These are phyloP conservation scores for Phortica okadai DNA, from an alignment of 2,888 invertebrate genomes.

Conservation along the genomic window DNA sequence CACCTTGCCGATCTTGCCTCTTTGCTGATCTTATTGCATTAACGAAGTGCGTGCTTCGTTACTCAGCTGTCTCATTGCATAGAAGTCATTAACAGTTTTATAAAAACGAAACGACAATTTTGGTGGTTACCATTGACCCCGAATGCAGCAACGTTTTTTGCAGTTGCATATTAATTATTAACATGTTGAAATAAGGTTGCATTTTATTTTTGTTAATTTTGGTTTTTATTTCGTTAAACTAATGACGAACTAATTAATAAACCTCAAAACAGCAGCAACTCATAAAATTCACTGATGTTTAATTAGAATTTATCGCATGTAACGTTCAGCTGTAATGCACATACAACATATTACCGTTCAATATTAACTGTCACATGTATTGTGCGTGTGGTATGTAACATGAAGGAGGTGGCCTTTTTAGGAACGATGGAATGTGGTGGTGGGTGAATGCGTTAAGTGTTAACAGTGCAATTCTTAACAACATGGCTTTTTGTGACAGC, in stretches of 20 bases:
- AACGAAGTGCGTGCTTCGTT: not conserved
- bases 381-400: no score
- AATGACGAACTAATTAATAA: not conserved
- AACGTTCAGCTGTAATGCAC: no score
- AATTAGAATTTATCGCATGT: no score
- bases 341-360: no score
- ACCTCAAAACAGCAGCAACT: no score
- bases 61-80: not conserved
- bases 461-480: no score
- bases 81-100: not conserved
- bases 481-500: no score
- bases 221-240: not conserved
- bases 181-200: not conserved
- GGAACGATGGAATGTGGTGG: no score
- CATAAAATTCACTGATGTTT: no score
- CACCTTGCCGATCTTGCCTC: not conserved
- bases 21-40: not conserved
- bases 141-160: conserved; percentile 32
- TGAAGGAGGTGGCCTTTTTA: no score
- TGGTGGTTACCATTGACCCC: not conserved
- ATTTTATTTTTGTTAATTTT: not conserved
- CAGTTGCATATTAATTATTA: conserved; percentile 23
- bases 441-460: no score
- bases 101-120: not conserved
- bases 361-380: no score